Evolutionary conservation across 2,113 vertebrate species (phyloP).

Genomic region (pig (Sus scrofa)): T2T-Sscrofa CM000829.6:18292001-18292500

Average conservation of each 20-base stretch:
- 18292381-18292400: neutral
- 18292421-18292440: neutral
- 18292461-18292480: constrained; percentile 2
- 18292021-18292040: accelerated
- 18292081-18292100: accelerated
- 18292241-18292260: neutral
- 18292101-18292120: accelerated
- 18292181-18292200: neutral
- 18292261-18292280: accelerated
- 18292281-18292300: accelerated
- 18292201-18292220: accelerated
- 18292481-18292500: constrained; percentile 49
- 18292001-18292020: neutral
- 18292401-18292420: neutral
- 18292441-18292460: neutral
- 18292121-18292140: accelerated
- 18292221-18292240: accelerated
- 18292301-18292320: accelerated
- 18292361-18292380: neutral
- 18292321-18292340: neutral
- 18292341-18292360: constrained; percentile 67
- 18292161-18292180: neutral
- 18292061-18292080: neutral
- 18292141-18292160: accelerated
- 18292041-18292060: too few species aligned